Evolutionary conservation across 2,113 vertebrate species (phyloP), one percentile per base, ranked within the genome.

Genomic region (Oreochromis tanganicae): DNA sequence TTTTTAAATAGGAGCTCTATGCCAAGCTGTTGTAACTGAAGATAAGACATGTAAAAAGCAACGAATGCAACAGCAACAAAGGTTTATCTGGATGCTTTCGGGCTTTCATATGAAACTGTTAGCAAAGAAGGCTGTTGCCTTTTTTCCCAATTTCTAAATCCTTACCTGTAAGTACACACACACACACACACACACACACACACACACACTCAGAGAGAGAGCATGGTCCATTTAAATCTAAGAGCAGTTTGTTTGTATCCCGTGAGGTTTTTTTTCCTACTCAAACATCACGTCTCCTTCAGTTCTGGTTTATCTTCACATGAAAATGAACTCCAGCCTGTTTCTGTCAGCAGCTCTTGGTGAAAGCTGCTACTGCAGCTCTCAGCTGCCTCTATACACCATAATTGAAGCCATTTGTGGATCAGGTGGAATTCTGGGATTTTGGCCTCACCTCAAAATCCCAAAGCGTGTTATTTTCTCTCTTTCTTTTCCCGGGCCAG

Each of bases 351-450:
- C 86, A 89, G 80, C 88, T 79, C 38, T 63, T 83, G 88, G 94
- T 88, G 92, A 96, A 91, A 59, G 82, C 95, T 95, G 94, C 56
- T 87, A 81, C 91, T 84, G 95, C 93, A 92, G 84, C 86, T 95
- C 96, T 96, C 89, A 86, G 88, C 96, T 96, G 96, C 94, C 94
- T 93, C 94, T 95, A 90, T 80, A 84, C 86, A 95, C 94, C 95
- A 94, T 97, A 98, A 98, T 98, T 98, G 97, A 97, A 98, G 97
- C 97, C 97, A 98, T 97, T 97, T 98, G 98, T 97, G 97, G 93
- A 94, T 97, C 96, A 96, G 96, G 96, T 96, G 96, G 97, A 97
- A 97, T 97, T 97, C 97, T 97, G 97, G 97, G 96, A 96, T 96
- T 96, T 95, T 97, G 97, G 97, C 96, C 13, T 83, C 89, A 57